Conservation (phyloP, 2,113 vertebrate species). For the Mastomys coucha region DNA sequence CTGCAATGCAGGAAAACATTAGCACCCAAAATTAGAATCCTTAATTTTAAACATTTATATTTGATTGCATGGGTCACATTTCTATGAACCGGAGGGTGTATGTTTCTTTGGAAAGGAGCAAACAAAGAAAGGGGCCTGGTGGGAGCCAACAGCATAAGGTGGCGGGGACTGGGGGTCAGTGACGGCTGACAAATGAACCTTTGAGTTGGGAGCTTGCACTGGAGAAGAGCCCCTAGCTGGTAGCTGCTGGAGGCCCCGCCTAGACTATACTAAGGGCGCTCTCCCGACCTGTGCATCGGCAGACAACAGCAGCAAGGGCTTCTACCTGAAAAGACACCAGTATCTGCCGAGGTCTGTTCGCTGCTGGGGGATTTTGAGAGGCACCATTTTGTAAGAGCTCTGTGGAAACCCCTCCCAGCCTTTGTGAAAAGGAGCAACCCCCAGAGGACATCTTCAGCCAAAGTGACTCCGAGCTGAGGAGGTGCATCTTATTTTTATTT, state of each 20-base stretch:
- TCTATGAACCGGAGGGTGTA: background rate
- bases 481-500: conserved; percentile 70
- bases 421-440: conserved; percentile 43
- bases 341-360: background rate
- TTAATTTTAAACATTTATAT: conserved; percentile 17
- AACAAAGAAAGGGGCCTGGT: background rate
- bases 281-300: fast-evolving
- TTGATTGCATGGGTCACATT: background rate
- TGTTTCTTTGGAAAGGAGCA: background rate
- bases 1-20: background rate
- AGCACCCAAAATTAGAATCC: background rate
- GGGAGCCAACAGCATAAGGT: fast-evolving
- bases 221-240: background rate
- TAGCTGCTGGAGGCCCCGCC: background rate
- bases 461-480: conserved; percentile 36
- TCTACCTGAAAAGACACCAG: background rate
- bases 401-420: background rate
- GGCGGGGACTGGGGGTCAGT: fast-evolving
- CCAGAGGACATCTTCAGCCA: conserved; percentile 39
- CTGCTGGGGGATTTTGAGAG: background rate
- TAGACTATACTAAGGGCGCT: too few relatives aligned
- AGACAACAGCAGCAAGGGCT: background rate
- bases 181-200: fast-evolving
- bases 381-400: background rate
- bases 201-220: background rate